Percentiles rank a stretch among this genome's conserved stretches.
Evolutionary conservation across 2,113 vertebrate genomes (phyloP).

Genomic region (Crocuta crocuta): DNA sequence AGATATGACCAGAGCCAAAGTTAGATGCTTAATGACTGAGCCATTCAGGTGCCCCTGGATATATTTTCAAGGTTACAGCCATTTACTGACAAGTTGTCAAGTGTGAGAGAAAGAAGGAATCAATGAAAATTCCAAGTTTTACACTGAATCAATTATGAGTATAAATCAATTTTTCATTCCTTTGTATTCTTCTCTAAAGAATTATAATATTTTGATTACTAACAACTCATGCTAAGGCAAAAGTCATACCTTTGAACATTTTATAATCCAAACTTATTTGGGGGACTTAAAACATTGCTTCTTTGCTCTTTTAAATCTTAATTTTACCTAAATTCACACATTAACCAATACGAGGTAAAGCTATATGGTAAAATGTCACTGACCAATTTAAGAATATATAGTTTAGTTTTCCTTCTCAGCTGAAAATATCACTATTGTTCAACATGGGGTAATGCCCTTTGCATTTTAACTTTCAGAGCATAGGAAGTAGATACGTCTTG

Average conservation of each 20-base stretch:
- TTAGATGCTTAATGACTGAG: too few relatives aligned
- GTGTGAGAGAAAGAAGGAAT: not conserved
- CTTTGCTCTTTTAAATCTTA: not conserved
- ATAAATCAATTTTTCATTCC: not conserved
- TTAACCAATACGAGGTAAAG: not conserved
- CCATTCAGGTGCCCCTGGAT: not conserved
- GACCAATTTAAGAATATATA: constrained; percentile 29
- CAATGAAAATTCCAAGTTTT: not conserved
- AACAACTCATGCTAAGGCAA: not conserved
- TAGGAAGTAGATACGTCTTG: not conserved
- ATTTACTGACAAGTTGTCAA: not conserved
- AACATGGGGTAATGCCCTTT: not conserved
- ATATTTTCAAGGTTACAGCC: not conserved
- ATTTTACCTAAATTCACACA: not conserved
- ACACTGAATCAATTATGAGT: not conserved
- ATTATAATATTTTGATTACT: constrained; percentile 16
- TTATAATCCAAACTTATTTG: constrained; percentile 5
- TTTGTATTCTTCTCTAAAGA: not conserved
- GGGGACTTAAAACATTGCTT: not conserved
- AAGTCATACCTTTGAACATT: not conserved
- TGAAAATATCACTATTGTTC: not conserved
- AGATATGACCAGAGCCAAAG: too few relatives aligned
- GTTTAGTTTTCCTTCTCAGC: not conserved
- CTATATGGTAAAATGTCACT: not conserved
- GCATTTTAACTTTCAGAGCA: not conserved